These are phyloP conservation scores for Sylvicola fuscatus DNA, from an alignment of 2,888 invertebrate genomes.

Conservation along the genomic window DNA sequence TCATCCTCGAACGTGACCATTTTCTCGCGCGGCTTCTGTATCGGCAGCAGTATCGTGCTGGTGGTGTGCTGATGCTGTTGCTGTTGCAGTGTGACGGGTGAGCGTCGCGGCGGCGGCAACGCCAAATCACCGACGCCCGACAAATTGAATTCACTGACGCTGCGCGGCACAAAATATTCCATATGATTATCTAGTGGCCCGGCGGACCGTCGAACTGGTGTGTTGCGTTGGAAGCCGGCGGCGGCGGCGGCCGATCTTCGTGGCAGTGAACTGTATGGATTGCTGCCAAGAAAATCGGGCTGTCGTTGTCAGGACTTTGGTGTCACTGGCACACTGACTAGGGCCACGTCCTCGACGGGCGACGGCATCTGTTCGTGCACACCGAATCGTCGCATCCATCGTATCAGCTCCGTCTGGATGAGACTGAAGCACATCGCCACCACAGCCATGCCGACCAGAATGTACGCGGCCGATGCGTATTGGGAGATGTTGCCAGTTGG, in stretches of 20 bases:
- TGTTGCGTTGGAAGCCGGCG: constrained; percentile 37
- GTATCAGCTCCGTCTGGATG: constrained; percentile 52
- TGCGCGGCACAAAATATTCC: constrained; percentile 68
- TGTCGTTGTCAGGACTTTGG: constrained; percentile 36
- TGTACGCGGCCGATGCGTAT: constrained; percentile 60
- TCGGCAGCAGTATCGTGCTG: constrained; percentile 10
- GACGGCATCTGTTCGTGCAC: constrained; percentile 26
- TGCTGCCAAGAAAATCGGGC: constrained; percentile 18
- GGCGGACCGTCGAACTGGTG: constrained; percentile 41
- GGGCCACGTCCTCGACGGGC: constrained; percentile 26
- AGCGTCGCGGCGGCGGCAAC: constrained; percentile 27
- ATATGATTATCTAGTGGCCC: constrained; percentile 39
- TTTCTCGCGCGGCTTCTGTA: constrained; percentile 38
- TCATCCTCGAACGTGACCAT: constrained; percentile 70
- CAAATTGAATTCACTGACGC: constrained; percentile 64
- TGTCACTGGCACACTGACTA: constrained; percentile 31
- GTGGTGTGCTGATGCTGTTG: constrained; percentile 12
- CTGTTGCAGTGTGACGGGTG: constrained; percentile 14
- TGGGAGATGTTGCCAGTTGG: constrained; percentile 49
- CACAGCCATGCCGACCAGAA: constrained; percentile 64
- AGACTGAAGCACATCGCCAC: constrained; percentile 76
- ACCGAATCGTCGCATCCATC: constrained; percentile 25
- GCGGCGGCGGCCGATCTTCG: constrained; percentile 21
- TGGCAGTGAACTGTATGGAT: constrained; percentile 34
- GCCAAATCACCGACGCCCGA: constrained; percentile 39